Base-by-base conservation (phyloP, 2,888 invertebrate species). In the Rosalia funebris region DNA sequence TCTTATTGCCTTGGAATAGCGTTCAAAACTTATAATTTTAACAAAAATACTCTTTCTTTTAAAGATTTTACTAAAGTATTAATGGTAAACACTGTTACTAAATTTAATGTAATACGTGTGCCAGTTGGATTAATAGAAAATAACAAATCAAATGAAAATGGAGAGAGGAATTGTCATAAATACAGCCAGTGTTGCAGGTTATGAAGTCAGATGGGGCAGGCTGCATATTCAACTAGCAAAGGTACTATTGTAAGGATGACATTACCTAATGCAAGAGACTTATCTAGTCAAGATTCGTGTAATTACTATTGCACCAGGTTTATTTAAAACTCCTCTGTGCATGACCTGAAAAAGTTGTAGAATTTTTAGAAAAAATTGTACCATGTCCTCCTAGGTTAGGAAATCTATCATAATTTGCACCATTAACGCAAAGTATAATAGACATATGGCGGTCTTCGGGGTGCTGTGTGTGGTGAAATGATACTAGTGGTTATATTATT, bases 241-340 rank as follows among this genome's bases (percentile, higher is more conserved):
- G 98, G 93, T 1, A 98, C 91, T 0, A 89, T 99, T 25, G 93
- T 91, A 14, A 91, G 93, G 2, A 96, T 99, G 96, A 98, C 98
- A 0, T 82, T 99, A 65, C 98, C 98, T 0, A 85, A 98, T 68
- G 97, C 98, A 0, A 88, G 98, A 64, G 99, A 99, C 82, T 83
- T 99, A 19, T 86, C 92, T 2, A 80, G 85, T 25, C 25, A 25
- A 7, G 25, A 25, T 25, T 25, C 3, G 25, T 5, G 25, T 25
- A 36, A n/a, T 36, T 36, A n/a, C 12, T 36, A 36, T 36, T 36
- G 12, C 10, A 9, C 36, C 10, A 36, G 12, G 36, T 36, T 7
- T 7, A 7, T 39, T 10, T 2, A n/a, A 0, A n/a, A n/a, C n/a
- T n/a, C n/a, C n/a, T n/a, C n/a, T n/a, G n/a, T n/a, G n/a, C n/a